Evolutionary conservation across 2,888 invertebrate species (phyloP), one percentile per base, ranked within the genome.

Genomic region (Lepidocyrtinus sp.): DNA sequence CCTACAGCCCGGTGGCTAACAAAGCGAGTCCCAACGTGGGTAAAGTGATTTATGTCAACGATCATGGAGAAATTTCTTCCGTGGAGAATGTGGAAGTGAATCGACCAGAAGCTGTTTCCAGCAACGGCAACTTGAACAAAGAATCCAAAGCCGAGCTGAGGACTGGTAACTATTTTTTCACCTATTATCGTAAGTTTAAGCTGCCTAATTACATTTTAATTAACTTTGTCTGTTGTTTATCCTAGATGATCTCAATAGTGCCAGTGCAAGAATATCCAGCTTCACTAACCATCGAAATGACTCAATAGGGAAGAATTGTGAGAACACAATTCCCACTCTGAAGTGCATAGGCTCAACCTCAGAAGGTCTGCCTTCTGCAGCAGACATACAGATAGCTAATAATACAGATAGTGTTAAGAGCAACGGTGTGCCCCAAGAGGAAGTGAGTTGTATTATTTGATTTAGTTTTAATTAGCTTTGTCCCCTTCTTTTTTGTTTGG

Each of bases 191-290:
- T 12, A 25, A 22, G 15, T 25, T 2, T 22, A 63, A 26, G 25
- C 12, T 19, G n/a, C n/a, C n/a, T n/a, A n/a, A n/a, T n/a, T n/a
- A n/a, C n/a, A n/a, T n/a, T n/a, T n/a, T n/a, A n/a, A n/a, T n/a
- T n/a, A n/a, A n/a, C n/a, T 62, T 75, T n/a, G 15, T 65, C 45
- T 36, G 12, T 17, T n/a, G 17, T 36, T 17, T 62, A 25, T n/a
- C n/a, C n/a, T 46, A 73, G 68, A 17, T n/a, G 78, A 73, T 78
- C 78, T 73, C 68, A 68, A 68, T 64, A 78, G 78, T 27, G 73
- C 78, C 2, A 62, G 78, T 27, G 73, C 78, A 1, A 62, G 78
- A 12, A 68, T 78, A 12, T 45, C 68, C 1, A 63, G 46, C 12
- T 69, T 78, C 27, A 0, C 67, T 0, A 61, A 63, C 25, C 36